Evolutionary conservation across 2,888 invertebrate genomes (phyloP), one percentile per base, ranked within the genome.

Genomic region (Tetropium fuscum): DNA sequence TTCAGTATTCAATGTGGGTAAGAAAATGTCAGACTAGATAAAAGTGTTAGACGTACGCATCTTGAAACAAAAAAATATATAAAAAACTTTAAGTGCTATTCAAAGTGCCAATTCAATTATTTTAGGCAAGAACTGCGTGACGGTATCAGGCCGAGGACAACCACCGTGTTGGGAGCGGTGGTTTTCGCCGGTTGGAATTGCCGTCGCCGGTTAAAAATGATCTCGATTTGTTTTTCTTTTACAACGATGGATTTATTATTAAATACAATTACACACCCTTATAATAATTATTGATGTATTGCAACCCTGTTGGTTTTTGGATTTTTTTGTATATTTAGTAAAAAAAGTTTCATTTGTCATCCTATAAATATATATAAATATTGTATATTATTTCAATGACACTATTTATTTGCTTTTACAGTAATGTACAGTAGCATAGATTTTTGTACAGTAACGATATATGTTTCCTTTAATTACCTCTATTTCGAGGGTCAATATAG

Each of bases 51-150:
- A 63, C 60, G 49, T 63, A 60, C 34, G 61, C 60, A 56, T 49
- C 59, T 60, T 57, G 45, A 51, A 55, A 55, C 15, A 51, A 55
- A 56, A 51, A 40, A 55, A 44, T 27, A 20, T 53, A 48, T 53
- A 55, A 49, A 60, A 58, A 63, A 59, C 59, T 68, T 60, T 57
- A 70, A 81, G 80, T 80, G 80, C 80, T 80, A 80, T 81, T 80
- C 76, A 75, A 79, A 81, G 82, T 82, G 82, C 82, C 82, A 81
- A 82, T 81, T 79, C 75, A 78, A n/a, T 76, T 78, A 74, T 74
- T 76, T 75, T 75, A 75, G 72, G 74, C 69, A 67, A 64, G 64
- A 63, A 62, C 63, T 56, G 51, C 32, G 48, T 30, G 30, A 45
- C 45, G 20, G 41, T 58, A 36, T 44, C 36, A 10, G 43, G 36